Base-by-base conservation (phyloP, 2,888 invertebrate species). In the Eupithecia subumbrata region DNA sequence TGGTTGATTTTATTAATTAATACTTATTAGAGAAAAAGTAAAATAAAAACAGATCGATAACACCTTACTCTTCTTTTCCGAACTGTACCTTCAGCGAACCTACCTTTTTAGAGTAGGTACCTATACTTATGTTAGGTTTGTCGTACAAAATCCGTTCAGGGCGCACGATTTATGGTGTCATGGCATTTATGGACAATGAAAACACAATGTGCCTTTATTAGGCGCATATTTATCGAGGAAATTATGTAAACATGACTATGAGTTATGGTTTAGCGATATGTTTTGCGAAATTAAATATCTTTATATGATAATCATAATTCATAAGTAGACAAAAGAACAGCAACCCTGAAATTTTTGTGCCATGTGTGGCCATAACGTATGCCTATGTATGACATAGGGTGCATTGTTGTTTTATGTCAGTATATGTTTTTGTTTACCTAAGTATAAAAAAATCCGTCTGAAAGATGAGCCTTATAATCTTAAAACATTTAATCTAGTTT, bases 161-260 rank as follows among this genome's bases (percentile, higher is more conserved):
- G 87, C 82, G 82, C 85, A 83, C 86, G 89, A 88, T 91, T 93
- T 91, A 92, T 90, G 90, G 87, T 88, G 91, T 86, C 92, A 87
- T 87, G 93, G 85, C 94, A 92, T 93, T 93, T 93, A 90, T 86
- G 85, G 86, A 67, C 40, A 40, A 67, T 37, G 67, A 40, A 67
- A 67, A 67, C 67, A 67, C 34, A 40, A 67, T 40, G 40, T 40
- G 67, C 67, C 37, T 66, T 66, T 66, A 66, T 22, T 30, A 9
- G 9, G 34, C 18, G 34, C 18, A 25, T 60, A 60, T 25, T 25
- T 60, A 25, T 5, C 25, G 9, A 25, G n/a, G 37, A 12, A 37
- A 52, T 37, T 34, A 52, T 14, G 52, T 22, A 69, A 56, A 56
- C n/a, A 52, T 9, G 69, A 52, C 52, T 34, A 69, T 52, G n/a